Conservation (phyloP, 1,140 invertebrate genomes). For the Episyrphus balteatus region DNA sequence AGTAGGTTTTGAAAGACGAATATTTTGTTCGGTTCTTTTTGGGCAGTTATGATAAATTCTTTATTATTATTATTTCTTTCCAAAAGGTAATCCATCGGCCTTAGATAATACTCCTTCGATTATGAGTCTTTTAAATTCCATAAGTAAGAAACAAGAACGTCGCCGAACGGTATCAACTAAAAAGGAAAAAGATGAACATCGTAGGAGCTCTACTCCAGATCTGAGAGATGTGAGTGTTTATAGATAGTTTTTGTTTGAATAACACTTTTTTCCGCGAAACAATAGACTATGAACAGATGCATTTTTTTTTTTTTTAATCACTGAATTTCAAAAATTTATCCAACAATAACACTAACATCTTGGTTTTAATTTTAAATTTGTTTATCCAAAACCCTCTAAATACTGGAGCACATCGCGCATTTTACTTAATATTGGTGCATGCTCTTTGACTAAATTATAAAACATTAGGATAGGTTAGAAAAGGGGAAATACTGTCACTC, state of each 20-base stretch:
- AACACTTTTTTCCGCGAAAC: neutral
- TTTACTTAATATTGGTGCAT: no score
- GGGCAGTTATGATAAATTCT: neutral
- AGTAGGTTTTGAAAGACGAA: no score
- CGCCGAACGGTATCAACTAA: constrained; percentile 37
- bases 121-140: neutral
- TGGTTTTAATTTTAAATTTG: no score
- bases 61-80: neutral
- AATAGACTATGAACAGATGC: constrained; percentile 15
- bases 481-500: no score
- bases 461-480: no score
- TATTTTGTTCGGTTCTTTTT: neutral
- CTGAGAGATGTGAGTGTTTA: constrained; percentile 37
- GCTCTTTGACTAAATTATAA: no score
- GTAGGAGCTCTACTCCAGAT: constrained; percentile 35
- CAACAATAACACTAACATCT: no score
- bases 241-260: neutral
- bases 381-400: no score
- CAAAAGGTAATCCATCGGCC: neutral
- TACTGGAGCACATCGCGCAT: no score
- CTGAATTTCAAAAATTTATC: constrained; percentile 14
- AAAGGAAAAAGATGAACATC: constrained; percentile 35
- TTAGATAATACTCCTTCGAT: neutral
- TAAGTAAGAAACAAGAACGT: constrained; percentile 28
- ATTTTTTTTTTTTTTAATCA: constrained; percentile 20